Conservation (phyloP, 2,113 vertebrate species). For the Bambusicola thoracicus region DNA sequence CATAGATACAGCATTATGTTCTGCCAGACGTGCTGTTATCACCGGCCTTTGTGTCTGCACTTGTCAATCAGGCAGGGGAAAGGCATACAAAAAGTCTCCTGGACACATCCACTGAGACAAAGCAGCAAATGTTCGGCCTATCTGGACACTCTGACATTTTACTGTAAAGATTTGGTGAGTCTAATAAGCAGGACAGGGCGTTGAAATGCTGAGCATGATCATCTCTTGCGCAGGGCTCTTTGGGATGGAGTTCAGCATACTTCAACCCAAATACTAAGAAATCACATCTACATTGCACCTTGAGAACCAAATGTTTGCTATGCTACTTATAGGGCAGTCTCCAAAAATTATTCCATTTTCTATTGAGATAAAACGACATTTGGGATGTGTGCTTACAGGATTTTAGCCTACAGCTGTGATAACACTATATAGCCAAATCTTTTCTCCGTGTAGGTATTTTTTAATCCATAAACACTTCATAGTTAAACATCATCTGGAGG, state of each 20-base stretch:
- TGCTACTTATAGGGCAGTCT: rapidly evolving
- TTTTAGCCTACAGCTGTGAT: background rate
- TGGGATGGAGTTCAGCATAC: background rate
- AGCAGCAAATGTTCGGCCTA: background rate
- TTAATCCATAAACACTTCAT: background rate
- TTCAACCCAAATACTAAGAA: background rate
- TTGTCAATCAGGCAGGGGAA: background rate
- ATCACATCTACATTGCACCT: background rate
- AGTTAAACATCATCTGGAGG: background rate
- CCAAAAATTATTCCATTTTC: background rate
- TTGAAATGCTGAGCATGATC: background rate
- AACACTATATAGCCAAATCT: background rate
- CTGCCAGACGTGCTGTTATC: background rate
- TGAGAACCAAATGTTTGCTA: background rate
- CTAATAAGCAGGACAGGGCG: background rate
- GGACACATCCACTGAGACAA: background rate
- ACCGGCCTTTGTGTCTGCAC: background rate
- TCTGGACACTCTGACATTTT: background rate
- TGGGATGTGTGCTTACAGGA: background rate
- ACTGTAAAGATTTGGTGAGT: background rate
- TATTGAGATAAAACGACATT: background rate
- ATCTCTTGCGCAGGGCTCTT: background rate
- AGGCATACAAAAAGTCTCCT: background rate
- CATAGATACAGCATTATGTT: rapidly evolving
- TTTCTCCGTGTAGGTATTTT: background rate